phyloP scores from a whole-genome alignment of 2,113 vertebrate species.

The Pyxicephalus adspersus region DNA sequence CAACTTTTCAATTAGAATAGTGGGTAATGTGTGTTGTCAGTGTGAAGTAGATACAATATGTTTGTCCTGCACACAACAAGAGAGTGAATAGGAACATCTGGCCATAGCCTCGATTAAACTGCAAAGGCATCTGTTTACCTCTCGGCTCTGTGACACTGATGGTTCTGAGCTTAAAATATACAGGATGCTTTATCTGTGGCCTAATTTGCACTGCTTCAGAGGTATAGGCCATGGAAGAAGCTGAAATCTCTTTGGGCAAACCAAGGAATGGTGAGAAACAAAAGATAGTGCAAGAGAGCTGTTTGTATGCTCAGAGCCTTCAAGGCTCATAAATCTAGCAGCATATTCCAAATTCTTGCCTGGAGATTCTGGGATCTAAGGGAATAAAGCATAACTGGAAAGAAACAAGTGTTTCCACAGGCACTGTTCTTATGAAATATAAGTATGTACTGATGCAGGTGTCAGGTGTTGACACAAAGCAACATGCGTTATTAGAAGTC shows the following conservation, averaged over 20 bases:
- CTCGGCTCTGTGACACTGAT: conserved; percentile 82
- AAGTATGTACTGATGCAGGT: neutral
- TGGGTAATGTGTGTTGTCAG: conserved; percentile 79
- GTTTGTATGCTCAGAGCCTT: conserved; percentile 52
- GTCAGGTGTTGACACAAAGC: neutral
- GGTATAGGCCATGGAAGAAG: conserved; percentile 64
- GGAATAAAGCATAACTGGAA: conserved; percentile 7
- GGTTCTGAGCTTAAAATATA: conserved; percentile 84
- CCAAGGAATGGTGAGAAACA: conserved; percentile 58
- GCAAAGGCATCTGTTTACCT: conserved; percentile 90
- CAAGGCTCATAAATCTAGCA: conserved; percentile 47
- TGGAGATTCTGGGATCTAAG: neutral
- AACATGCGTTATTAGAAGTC: neutral
- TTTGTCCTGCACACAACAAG: conserved; percentile 75
- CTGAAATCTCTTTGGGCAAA: conserved; percentile 64
- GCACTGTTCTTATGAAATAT: conserved; percentile 12
- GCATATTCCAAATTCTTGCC: conserved; percentile 28
- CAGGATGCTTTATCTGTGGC: conserved; percentile 79
- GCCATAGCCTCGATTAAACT: conserved; percentile 74
- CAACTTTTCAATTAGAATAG: conserved; percentile 71
- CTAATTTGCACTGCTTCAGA: conserved; percentile 81
- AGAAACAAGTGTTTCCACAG: conserved; percentile 20
- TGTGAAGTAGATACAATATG: conserved; percentile 79
- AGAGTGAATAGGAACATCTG: conserved; percentile 81
- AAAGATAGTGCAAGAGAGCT: conserved; percentile 49